Evolutionary conservation across 2,797 vertebrate genomes (phyloP), one percentile per base, ranked within the genome.

Genomic region (Brachymystax lenok): DNA sequence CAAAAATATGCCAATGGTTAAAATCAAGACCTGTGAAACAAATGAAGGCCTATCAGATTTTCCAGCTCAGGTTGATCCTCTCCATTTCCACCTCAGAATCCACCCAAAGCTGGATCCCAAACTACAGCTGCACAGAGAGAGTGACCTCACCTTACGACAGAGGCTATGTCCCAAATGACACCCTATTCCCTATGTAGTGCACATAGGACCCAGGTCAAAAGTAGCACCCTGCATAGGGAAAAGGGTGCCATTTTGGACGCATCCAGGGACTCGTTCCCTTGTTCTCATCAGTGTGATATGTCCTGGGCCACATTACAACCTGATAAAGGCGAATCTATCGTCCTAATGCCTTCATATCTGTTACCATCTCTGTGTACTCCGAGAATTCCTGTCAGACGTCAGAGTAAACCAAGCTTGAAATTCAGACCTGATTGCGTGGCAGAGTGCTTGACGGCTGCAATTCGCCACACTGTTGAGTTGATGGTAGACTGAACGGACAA

Each of bases 401-500:
- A 74, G 79, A 33, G 81, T 79, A 85, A 92, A 89, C 88, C 88
- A 71, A 85, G 88, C 89, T 85, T 92, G 85, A 90, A 92, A 91
- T 88, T 83, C 79, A 75, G 85, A 87, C 72, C 80, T 92, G 92
- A 93, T 91, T 93, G 82, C 84, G 33, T 76, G 83, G 86, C 88
- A 78, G 75, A 24, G 52, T 51, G 89, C 89, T 21, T 24, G 21
- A 63, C 82, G 66, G 79, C 81, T 80, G 81, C 80, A 88, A 86
- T 89, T 80, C 78, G 79, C 84, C 86, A 84, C 86, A 85, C 83
- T 68, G 80, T 63, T 40, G 80, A 93, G 89, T 93, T 93, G 93
- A 93, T 93, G 92, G 92, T 93, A 93, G 90, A 94, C 84, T 93
- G 91, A 92, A 89, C 73, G 74, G 80, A 89, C 72, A 74, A 80